phyloP scores from a whole-genome alignment of 2,797 vertebrate species.

The Lutjanus campechanus region DNA sequence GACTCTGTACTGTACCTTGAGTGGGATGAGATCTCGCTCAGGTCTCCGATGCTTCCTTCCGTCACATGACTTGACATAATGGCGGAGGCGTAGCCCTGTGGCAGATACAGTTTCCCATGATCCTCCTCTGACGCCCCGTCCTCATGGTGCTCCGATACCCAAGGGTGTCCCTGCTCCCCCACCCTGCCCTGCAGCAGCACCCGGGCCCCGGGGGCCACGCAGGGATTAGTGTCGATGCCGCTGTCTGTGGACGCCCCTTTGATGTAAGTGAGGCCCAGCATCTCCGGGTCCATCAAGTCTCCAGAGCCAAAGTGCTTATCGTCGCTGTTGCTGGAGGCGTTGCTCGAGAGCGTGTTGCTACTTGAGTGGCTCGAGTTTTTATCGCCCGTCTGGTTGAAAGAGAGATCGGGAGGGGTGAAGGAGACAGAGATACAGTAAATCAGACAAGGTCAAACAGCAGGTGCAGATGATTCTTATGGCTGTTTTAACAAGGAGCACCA shows the following conservation, averaged over 20 bases:
- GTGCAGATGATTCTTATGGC: constrained; percentile 50
- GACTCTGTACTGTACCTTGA: constrained; percentile 87
- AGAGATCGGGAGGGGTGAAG: constrained; percentile 13
- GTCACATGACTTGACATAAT: constrained; percentile 83
- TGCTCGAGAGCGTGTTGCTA: constrained; percentile 96
- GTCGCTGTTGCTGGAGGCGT: constrained; percentile 95
- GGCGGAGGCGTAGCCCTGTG: constrained; percentile 87
- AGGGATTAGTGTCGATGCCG: constrained; percentile 95
- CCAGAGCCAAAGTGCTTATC: constrained; percentile 96
- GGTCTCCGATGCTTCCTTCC: constrained; percentile 92
- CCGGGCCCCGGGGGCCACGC: constrained; percentile 83
- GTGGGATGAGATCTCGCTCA: constrained; percentile 94
- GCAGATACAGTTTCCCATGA: constrained; percentile 88
- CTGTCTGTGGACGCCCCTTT: constrained; percentile 97
- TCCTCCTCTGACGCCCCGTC: constrained; percentile 84
- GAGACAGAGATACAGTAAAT: constrained; percentile 43
- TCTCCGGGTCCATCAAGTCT: constrained; percentile 94
- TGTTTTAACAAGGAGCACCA: constrained; percentile 5
- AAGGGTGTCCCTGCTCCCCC: constrained; percentile 83
- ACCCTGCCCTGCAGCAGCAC: constrained; percentile 78
- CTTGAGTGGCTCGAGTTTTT: constrained; percentile 96
- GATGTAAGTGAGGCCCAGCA: constrained; percentile 94
- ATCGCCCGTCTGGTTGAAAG: constrained; percentile 87
- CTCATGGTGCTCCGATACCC: constrained; percentile 86
- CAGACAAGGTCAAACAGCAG: constrained; percentile 50